These are phyloP conservation scores for Menidia menidia DNA, from an alignment of 2,797 vertebrate species.

Conservation along the genomic window DNA sequence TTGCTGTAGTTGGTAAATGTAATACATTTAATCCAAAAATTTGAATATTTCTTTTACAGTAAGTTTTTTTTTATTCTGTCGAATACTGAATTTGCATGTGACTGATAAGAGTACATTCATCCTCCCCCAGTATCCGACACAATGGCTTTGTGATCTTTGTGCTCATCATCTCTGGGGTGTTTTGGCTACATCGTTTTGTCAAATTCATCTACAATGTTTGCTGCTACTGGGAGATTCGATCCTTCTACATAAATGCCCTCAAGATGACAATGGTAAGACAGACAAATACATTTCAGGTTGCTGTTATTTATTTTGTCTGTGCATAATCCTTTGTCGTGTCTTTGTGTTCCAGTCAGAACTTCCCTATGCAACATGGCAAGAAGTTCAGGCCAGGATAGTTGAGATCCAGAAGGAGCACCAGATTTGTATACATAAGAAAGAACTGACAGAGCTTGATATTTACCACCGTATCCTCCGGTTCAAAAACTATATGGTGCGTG, in stretches of 20 bases:
- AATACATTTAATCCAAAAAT: no score
- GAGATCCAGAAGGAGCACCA: slow-evolving; percentile 99
- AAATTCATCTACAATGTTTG: slow-evolving; percentile 99
- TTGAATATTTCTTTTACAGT: not conserved
- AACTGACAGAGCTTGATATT: slow-evolving; percentile 94
- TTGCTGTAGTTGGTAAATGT: not conserved
- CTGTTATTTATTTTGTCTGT: not conserved
- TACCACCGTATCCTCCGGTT: slow-evolving; percentile 98
- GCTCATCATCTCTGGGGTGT: slow-evolving; percentile 93
- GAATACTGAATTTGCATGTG: not conserved
- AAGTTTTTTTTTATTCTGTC: not conserved
- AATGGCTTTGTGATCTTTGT: slow-evolving; percentile 94
- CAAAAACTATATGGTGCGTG: slow-evolving; percentile 97
- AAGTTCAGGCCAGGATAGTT: slow-evolving; percentile 96
- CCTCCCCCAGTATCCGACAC: slow-evolving; percentile 87
- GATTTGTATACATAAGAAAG: slow-evolving; percentile 99
- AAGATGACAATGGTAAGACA: slow-evolving; percentile 94
- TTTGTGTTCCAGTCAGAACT: slow-evolving; percentile 84
- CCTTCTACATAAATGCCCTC: slow-evolving; percentile 95
- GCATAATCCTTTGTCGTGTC: not conserved
- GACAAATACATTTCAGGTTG: not conserved
- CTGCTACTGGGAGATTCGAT: slow-evolving; percentile 98
- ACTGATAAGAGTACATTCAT: slow-evolving; percentile 13
- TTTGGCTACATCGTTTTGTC: slow-evolving; percentile 95
- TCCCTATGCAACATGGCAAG: slow-evolving; percentile 97